Percentiles rank a stretch among this genome's conserved stretches.
Evolutionary conservation across 2,888 invertebrate genomes (phyloP).

Genomic region (Amblyjoppa proteus): DNA sequence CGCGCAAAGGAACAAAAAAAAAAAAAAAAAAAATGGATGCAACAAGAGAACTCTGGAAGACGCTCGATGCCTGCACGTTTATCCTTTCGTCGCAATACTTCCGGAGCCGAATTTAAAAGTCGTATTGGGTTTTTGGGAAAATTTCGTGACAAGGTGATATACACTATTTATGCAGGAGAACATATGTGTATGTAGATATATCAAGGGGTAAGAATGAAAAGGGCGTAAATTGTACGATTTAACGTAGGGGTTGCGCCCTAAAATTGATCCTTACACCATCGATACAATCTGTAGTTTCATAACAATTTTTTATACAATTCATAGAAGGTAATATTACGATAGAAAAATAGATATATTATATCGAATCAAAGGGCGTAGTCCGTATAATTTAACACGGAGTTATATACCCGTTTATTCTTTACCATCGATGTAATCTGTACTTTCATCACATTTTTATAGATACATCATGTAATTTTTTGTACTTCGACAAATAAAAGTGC

Average conservation of each 20-base stretch:
- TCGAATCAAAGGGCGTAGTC: not conserved
- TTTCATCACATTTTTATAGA: not conserved
- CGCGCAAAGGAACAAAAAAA: not conserved
- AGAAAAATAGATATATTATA: no score
- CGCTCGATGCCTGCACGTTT: not conserved
- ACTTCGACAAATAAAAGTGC: not conserved
- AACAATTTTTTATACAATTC: no score
- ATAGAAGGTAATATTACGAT: no score
- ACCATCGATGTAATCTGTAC: not conserved
- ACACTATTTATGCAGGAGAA: no score
- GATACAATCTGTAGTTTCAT: no score
- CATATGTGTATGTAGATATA: no score
- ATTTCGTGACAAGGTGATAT: not conserved
- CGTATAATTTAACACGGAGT: not conserved
- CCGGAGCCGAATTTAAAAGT: not conserved
- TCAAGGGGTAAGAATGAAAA: no score
- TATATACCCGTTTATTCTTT: not conserved
- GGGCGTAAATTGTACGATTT: no score
- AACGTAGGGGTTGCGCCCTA: no score
- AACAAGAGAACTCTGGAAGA: not conserved
- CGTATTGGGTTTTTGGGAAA: not conserved
- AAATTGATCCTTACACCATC: no score
- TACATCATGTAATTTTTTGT: not conserved
- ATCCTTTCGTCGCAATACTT: not conserved
- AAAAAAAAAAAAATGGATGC: constrained; percentile 1